Base-by-base conservation (phyloP, 2,113 vertebrate genomes). In the Actenoides lindsayi region DNA sequence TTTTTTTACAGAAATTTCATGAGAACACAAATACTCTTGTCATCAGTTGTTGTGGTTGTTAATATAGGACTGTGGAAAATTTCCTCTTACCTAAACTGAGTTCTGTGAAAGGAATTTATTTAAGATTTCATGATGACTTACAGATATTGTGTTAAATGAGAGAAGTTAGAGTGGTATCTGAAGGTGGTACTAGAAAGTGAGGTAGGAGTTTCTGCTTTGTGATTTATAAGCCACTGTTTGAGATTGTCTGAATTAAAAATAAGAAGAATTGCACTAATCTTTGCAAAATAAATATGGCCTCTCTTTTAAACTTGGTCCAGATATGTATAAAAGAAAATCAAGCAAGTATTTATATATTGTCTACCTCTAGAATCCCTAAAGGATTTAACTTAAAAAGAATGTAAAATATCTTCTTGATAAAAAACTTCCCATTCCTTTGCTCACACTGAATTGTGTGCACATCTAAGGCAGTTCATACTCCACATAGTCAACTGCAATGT, bases 1-100 rank as follows among this genome's bases (percentile, higher is more conserved):
- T 3, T 16, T 67, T 68, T 87, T 68, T 37, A 59, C 8, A 94
- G 31, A 79, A 70, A 62, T 94, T 80, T 76, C 31, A 31, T 89
- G 64, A 87, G 82, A 90, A 93, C 39, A 84, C 39, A 60, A 84
- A 82, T 79, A 71, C 9, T 48, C 16, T 56, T 90, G 57, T 93
- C 83, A 93, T 90, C 73, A 48, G 33, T 48, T 73, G 42, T 59
- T 90, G 73, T 70, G 62, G 50, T 94, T 95, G 93, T 88, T 96
- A 91, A 93, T 79, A 93, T 35, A 42, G 35, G 54, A 80, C 46
- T 30, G 19, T 75, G 53, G 62, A 89, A 93, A 92, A 76, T 57
- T 94, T 87, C 31, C 48, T 51, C 14, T 81, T 86, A 81, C n/a
- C 13, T 87, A 75, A 94, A 57, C 28, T 33, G 39, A 73, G 54